Base-by-base conservation (phyloP, 2,113 vertebrate species). In the Hylia prasina region DNA sequence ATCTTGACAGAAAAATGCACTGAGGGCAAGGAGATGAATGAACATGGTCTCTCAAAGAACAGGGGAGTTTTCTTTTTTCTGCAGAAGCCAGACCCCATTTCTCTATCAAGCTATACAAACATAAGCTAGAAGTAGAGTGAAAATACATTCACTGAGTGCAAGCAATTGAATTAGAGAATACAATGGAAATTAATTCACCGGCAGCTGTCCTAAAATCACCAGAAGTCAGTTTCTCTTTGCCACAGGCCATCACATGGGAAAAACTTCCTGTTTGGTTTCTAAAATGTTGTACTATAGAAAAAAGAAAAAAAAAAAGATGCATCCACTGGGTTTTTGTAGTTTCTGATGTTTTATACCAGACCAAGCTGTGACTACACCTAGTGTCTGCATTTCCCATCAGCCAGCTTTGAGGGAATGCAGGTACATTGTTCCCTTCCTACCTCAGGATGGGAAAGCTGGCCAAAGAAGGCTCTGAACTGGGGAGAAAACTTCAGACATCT, bases 21-120 rank as follows among this genome's bases (percentile, higher is more conserved):
- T 0, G 21, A 84, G 83, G 92, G 77, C 88, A 94, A 83, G 24
- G 57, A 95, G 88, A 94, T 93, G 96, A 95, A 95, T 92, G 60
- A 82, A 92, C 69, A 47, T 22, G 7, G 1, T 37, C 25, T 63
- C 78, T 92, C 88, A 78, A 94, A 93, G 65, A 57, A 37, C 80
- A 79, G 69, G 30, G 35, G 57, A 87, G 72, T 39, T 57, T 73
- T 83, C 31, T 50, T 88, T 89, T 58, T 88, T 57, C 69, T 75
- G 31, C 80, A 78, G 85, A 86, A 95, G 39, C 24, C 75, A 96
- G 90, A 92, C 28, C 13, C 25, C 37, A 39, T 68, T 93, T 90
- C 40, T 65, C 77, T 89, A 42, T 65, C 69, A 72, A 76, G 42
- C 13, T 83, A 89, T 21, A 48, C 51, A 95, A 94, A 92, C 82